Conservation (phyloP, 2,797 vertebrate species). For the Rhinophrynus dorsalis region DNA sequence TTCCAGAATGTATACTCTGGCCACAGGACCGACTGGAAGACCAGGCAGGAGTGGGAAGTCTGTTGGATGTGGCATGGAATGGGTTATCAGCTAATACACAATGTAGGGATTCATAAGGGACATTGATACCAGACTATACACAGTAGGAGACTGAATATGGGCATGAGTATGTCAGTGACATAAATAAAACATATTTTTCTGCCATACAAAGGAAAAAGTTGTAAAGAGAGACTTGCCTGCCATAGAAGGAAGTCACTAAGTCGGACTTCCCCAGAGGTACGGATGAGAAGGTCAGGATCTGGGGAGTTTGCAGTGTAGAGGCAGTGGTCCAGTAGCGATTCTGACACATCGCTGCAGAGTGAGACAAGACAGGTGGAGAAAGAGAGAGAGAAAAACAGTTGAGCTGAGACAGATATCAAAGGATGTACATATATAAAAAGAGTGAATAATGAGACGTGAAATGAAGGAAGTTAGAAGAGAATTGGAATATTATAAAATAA, state of each 20-base stretch:
- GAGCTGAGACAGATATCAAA: no score
- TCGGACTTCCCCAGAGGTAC: slow-evolving; percentile 95
- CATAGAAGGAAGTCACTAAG: slow-evolving; percentile 97
- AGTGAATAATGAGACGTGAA: no score
- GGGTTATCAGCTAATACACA: not conserved
- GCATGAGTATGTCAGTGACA: no score
- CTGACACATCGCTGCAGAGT: slow-evolving; percentile 85
- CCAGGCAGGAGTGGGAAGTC: slow-evolving; percentile 94
- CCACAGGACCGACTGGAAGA: slow-evolving; percentile 94
- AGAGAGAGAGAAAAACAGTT: no score
- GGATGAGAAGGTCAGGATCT: slow-evolving; percentile 92
- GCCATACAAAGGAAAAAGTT: no score
- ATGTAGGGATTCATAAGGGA: no score
- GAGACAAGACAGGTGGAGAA: not conserved
- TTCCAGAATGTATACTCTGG: slow-evolving; percentile 98
- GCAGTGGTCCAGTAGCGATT: slow-evolving; percentile 86
- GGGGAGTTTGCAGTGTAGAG: slow-evolving; percentile 93
- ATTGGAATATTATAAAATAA: not conserved
- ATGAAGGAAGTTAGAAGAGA: not conserved
- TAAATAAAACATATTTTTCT: not conserved
- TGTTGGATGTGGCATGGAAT: slow-evolving; percentile 55
- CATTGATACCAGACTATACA: no score
- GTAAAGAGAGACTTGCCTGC: slow-evolving; percentile 74
- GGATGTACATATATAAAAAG: no score
- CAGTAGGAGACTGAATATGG: no score